Evolutionary conservation across 2,797 vertebrate species (phyloP), one percentile per base, ranked within the genome.

Genomic region (Ctenosaura bakeri): DNA sequence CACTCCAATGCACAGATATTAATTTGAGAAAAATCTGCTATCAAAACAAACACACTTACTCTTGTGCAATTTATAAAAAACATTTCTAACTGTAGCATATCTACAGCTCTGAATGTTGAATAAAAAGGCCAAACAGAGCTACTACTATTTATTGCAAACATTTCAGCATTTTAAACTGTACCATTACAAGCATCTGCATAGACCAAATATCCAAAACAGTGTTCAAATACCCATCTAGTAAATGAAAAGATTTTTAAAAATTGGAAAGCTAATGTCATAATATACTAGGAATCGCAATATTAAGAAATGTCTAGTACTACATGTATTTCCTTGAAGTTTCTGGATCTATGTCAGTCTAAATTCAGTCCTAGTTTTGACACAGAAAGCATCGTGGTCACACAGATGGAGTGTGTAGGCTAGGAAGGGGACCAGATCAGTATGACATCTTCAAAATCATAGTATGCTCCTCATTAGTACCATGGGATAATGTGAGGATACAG

Each of bases 251-350:
- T 13, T 24, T 94, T 96, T 97, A 96, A 96, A 95, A 96, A 92
- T 92, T 97, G 95, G 95, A 97, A 97, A 97, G 97, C 97, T 97
- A 97, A 97, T 96, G 96, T 97, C 96, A 95, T 89, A 89, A 92
- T 91, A 95, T 95, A 91, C 95, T 96, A 94, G 92, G 95, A 94
- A 96, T 93, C 87, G 91, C 97, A 96, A 97, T 96, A 95, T 96
- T 96, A 97, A 97, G 95, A 96, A 93, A 91, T 96, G 9, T 90
- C 89, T 94, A 96, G 91, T 96, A 94, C 87, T 94, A 96, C 95
- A 97, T 90, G 94, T 76, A n/a, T 77, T 77, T 46, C 18, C 10
- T 24, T 29, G 42, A 78, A 12, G 9, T 46, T 56, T 81, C 50
- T 52, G 96, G 96, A n/a, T 46, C 13, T 12, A 56, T 18, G n/a